Evolutionary conservation across 1,140 invertebrate species (phyloP), one percentile per base, ranked within the genome.

Genomic region (Diorhabda sublineata): DNA sequence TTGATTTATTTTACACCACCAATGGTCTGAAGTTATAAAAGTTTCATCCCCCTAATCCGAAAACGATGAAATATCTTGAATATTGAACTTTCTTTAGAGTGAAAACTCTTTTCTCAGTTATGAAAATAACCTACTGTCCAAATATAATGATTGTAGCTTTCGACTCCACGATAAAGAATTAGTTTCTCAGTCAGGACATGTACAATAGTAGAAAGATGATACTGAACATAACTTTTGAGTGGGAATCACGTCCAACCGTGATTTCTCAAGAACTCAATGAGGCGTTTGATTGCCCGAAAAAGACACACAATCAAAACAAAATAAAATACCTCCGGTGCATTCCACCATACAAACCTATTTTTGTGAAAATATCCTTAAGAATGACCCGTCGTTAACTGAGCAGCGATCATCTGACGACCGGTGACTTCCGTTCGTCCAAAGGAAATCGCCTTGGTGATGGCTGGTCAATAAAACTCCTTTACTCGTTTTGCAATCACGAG

Each of bases 241-340:
- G 6, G n/a, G 6, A 52, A 6, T 52, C 47, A 52, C 47, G 47
- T 52, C 47, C 47, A 3, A 52, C 47, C 3, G 0, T 8, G 47
- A 52, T 52, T 52, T 52, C 47, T 52, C 6, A 8, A 6, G 47
- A 52, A 52, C 47, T 52, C 47, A 52, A 52, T 52, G 47, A 52
- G 47, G 47, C 47, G n/a, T 52, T 52, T n/a, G n/a, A 52, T 52
- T 52, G 47, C 47, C n/a, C 47, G 47, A 52, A 52, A 52, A 52
- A n/a, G 2, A 52, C 47, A 52, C 47, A 52, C 47, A 52, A 52
- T 6, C 47, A 8, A 52, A 52, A 52, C 47, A 52, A 52, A 52
- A 52, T 8, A 52, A n/a, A 52, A 6, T 8, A 52, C n/a, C 47
- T n/a, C 47, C n/a, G 47, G 47, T n/a, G 47, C 47, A 52, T 52